Evolutionary conservation across 2,797 vertebrate species (phyloP).

Genomic region (Falco novaeseelandiae): DNA sequence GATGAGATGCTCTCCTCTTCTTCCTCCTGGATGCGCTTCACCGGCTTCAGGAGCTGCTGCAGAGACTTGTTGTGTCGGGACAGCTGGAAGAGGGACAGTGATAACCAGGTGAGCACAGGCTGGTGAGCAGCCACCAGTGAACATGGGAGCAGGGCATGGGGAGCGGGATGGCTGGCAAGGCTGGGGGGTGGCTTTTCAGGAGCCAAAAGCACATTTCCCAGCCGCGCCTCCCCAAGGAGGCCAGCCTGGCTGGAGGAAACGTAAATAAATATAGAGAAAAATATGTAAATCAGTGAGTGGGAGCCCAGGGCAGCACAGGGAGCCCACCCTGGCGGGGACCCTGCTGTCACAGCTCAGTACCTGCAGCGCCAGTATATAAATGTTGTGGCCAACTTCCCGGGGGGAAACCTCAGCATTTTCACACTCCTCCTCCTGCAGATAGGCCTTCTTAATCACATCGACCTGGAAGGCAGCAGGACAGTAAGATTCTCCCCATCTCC

Average conservation of each 20-base stretch:
- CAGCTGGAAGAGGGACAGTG: slow-evolving; percentile 77
- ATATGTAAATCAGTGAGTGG: fast-evolving
- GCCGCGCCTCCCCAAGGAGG: background rate
- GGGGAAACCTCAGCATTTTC: slow-evolving; percentile 89
- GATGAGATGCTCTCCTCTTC: slow-evolving; percentile 95
- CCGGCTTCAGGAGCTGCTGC: slow-evolving; percentile 88
- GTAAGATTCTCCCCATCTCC: background rate
- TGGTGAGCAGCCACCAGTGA: background rate
- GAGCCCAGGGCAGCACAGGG: background rate
- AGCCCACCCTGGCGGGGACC: background rate
- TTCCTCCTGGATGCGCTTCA: slow-evolving; percentile 86
- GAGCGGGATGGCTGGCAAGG: fast-evolving
- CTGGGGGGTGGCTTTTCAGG: background rate
- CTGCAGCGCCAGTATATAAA: slow-evolving; percentile 96
- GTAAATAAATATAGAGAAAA: background rate
- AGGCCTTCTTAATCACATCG: slow-evolving; percentile 94
- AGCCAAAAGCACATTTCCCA: background rate
- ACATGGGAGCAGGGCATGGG: fast-evolving
- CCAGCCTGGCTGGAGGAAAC: background rate
- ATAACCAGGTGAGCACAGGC: background rate
- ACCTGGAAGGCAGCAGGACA: slow-evolving; percentile 77
- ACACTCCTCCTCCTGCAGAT: slow-evolving; percentile 89
- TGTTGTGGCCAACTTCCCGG: slow-evolving; percentile 95
- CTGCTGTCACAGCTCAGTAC: slow-evolving; percentile 66
- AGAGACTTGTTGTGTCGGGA: slow-evolving; percentile 93